These are phyloP conservation scores for Aplodontia rufa DNA, from an alignment of 2,113 vertebrate genomes.

Conservation along the genomic window DNA sequence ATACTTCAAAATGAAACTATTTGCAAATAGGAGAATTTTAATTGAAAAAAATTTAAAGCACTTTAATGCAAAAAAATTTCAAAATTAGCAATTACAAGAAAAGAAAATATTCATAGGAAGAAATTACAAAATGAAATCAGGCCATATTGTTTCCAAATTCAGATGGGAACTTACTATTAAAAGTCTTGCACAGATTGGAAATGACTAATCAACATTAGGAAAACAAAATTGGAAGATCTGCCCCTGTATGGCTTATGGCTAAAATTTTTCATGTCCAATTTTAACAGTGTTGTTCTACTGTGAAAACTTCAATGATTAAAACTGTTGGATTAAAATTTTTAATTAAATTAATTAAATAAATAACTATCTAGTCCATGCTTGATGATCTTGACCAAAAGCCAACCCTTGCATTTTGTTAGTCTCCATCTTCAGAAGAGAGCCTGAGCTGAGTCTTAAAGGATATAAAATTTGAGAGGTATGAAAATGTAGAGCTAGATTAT, in stretches of 20 bases:
- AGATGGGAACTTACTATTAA: conserved; percentile 63
- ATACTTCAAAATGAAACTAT: neutral
- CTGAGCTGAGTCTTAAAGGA: neutral
- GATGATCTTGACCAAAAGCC: neutral
- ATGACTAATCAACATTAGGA: conserved; percentile 68
- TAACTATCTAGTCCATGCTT: no score
- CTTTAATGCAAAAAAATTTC: conserved; percentile 45
- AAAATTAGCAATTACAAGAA: conserved; percentile 57
- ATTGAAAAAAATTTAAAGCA: conserved; percentile 20
- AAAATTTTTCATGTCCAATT: conserved; percentile 53
- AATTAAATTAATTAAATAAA: no score
- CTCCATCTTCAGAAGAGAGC: neutral
- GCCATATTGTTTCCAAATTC: conserved; percentile 65
- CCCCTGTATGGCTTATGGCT: conserved; percentile 46
- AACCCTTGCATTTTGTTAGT: neutral
- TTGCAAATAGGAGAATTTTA: conserved; percentile 19
- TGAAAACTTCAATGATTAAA: conserved; percentile 43
- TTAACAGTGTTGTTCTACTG: conserved; percentile 54
- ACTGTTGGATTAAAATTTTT: neutral
- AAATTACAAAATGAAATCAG: conserved; percentile 67
- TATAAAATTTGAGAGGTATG: neutral
- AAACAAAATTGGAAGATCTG: conserved; percentile 65
- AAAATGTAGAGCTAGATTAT: neutral
- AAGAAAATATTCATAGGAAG: conserved; percentile 53
- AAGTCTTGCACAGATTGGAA: conserved; percentile 66